Evolutionary conservation across 2,113 vertebrate genomes (phyloP), one percentile per base, ranked within the genome.

Genomic region (Crotalus tigris): DNA sequence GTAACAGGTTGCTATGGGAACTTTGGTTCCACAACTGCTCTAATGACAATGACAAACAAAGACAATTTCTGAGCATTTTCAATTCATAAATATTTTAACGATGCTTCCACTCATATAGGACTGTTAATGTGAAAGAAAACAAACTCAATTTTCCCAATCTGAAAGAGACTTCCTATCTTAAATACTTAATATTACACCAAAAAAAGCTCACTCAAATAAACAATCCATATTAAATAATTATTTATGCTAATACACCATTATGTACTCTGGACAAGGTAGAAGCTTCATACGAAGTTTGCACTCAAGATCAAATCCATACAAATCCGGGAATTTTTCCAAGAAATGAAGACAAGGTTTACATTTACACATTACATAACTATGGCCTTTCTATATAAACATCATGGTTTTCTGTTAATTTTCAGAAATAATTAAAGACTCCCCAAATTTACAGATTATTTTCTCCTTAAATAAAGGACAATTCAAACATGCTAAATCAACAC

Each of bases 1-100:
- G 1, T 90, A 87, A 53, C 1, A 29, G 81, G 58, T 90, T 96
- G 91, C 88, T 96, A 96, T 94, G 95, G 95, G 90, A 96, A 93
- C 93, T 90, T 92, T 90, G n/a, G 69, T 81, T 39, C 33, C 19
- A 39, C n/a, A 81, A 81, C 69, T 39, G 2, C 95, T 64, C 95
- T 88, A 92, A 92, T 21, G 93, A 85, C 92, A 58, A 54, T 95
- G 94, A 97, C 89, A 92, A 90, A 93, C 89, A 92, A 90, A 93
- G 87, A 86, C 93, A 97, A 9, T 4, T 88, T 93, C 58, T 94
- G 95, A 91, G 91, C 89, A 88, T 95, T 94, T 92, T 91, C 86
- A 97, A 93, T 90, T 93, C 86, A 21, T n/a, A 92, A 61, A 92
- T 81, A 57, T 9, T 94, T 92, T 90, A 69, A 93, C 93, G 91